These are phyloP conservation scores for Cyphomyrus plagiostoma DNA, from an alignment of 2,113 vertebrate species.

Conservation along the genomic window DNA sequence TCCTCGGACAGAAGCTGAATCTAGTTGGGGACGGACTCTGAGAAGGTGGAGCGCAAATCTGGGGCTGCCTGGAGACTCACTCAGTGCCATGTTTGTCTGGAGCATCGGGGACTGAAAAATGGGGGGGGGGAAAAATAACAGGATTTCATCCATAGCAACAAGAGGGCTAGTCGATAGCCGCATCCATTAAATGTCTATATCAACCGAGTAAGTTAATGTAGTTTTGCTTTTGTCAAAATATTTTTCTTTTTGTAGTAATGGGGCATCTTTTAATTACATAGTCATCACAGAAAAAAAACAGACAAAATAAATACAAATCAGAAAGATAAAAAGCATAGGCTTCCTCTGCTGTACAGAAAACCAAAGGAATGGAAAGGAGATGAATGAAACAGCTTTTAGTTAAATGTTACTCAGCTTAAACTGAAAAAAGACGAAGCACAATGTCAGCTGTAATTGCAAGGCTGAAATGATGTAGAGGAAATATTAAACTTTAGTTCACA, in stretches of 20 bases:
- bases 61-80: neutral
- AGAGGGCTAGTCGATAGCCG: neutral
- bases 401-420: neutral
- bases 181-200: neutral
- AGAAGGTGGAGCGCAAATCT: neutral
- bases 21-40: neutral
- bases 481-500: neutral
- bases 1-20: neutral
- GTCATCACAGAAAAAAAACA: neutral
- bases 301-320: neutral
- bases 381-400: neutral
- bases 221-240: neutral
- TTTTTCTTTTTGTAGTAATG: neutral
- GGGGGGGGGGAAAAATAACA: neutral
- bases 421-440: neutral
- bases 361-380: neutral
- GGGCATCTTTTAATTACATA: neutral
- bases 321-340: neutral
- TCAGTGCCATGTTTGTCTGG: neutral
- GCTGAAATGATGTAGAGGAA: slow-evolving; percentile 16
- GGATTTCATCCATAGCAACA: neutral
- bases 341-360: no score
- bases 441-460: slow-evolving; percentile 43
- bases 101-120: neutral
- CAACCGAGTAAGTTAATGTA: neutral